These are phyloP conservation scores for Australoheros scitulus DNA, from an alignment of 2,113 vertebrate genomes.

Conservation along the genomic window DNA sequence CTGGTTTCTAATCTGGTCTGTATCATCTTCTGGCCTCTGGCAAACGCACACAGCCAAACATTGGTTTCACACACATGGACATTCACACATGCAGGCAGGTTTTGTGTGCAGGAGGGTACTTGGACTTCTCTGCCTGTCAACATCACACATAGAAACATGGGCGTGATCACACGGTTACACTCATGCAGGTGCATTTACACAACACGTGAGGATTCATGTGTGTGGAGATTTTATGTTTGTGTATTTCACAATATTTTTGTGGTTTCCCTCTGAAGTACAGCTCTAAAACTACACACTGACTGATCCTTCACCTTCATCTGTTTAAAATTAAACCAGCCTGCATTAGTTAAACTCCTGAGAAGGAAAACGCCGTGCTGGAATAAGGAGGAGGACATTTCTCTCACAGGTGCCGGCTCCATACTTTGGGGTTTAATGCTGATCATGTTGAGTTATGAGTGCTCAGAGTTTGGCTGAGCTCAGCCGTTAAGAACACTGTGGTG, in stretches of 20 bases:
- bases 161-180: not conserved
- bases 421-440: not conserved
- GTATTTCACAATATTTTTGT: not conserved
- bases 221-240: not conserved
- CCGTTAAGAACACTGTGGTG: not conserved
- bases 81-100: not conserved
- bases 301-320: not conserved
- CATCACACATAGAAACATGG: rapidly evolving
- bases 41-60: not conserved
- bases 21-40: rapidly evolving
- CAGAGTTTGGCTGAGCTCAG: not conserved
- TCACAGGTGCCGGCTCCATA: rapidly evolving
- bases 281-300: not conserved
- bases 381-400: not conserved
- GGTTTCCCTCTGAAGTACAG: not conserved
- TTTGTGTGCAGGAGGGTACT: rapidly evolving
- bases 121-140: not conserved
- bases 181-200: not conserved
- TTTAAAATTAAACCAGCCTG: not conserved
- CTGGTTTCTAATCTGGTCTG: not conserved
- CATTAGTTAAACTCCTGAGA: not conserved
- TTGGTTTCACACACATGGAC: not conserved
- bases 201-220: not conserved
- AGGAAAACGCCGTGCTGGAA: not conserved
- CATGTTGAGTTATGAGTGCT: not conserved